Evolutionary conservation across 2,888 invertebrate genomes (phyloP), one percentile per base, ranked within the genome.

Genomic region (Andrena trimmerana): DNA sequence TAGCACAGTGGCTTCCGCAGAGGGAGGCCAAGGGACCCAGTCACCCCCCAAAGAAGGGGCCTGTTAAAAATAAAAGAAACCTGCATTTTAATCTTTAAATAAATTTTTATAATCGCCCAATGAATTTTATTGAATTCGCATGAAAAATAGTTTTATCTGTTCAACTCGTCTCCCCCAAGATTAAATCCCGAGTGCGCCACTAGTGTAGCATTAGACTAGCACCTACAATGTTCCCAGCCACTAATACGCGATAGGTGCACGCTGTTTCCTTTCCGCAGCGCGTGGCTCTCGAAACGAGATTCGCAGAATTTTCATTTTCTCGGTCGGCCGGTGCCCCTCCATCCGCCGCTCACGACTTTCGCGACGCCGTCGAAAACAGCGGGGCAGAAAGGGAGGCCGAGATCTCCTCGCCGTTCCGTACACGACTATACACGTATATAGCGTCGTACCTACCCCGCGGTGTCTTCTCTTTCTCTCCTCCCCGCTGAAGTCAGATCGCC

Each of bases 401-500:
- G 42, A 60, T 57, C 60, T 75, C 67, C 76, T 68, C 77, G 48
- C 59, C 27, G 42, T 42, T 42, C 42, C 42, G 42, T 42, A 42
- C 42, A 42, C 42, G 42, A 42, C 59, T 29, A 67, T 69, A 60
- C 76, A 72, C 50, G 59, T 67, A 31, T 77, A 68, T 48, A 75
- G 62, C 80, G 83, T 78, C 85, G 71, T 83, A 87, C 74, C 79
- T 87, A 87, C 87, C 86, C 86, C 83, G 83, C 72, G 83, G 88
- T 86, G 70, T 81, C 85, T 85, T 85, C 82, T 67, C 86, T 81
- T 83, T 86, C 85, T 84, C 86, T 88, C 88, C 84, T 77, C 80
- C 80, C 84, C 84, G 89, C 72, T 81, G 81, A 92, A 93, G 93
- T 92, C 92, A 85, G 91, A 91, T 90, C 90, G 90, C 91, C 93